These are phyloP conservation scores for Polia nebulosa DNA, from an alignment of 2,888 invertebrate genomes.

Conservation along the genomic window DNA sequence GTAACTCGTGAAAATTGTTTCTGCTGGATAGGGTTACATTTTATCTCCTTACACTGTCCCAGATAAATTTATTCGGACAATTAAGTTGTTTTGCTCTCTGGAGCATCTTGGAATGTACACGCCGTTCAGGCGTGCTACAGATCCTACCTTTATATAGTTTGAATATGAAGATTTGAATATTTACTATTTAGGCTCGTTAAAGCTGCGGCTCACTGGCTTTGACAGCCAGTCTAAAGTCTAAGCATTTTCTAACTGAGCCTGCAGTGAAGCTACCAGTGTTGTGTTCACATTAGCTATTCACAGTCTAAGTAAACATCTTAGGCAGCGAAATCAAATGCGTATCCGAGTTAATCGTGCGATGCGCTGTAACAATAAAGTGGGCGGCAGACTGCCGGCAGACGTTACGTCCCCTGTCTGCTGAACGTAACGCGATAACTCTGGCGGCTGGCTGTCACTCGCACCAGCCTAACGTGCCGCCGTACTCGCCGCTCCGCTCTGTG, in stretches of 20 bases:
- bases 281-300: constrained; percentile 4
- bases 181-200: background rate
- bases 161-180: constrained; percentile 9
- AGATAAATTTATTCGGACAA: constrained; percentile 25
- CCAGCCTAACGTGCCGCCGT: background rate
- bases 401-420: background rate
- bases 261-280: background rate
- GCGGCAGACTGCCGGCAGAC: constrained; percentile 23
- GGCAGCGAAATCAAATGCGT: constrained; percentile 4
- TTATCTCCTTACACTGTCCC: constrained; percentile 26
- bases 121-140: background rate
- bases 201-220: constrained; percentile 1
- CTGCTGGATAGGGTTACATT: constrained; percentile 29
- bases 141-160: too few species aligned
- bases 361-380: constrained; percentile 7
- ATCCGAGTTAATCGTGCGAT: constrained; percentile 10
- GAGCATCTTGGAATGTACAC: background rate
- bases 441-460: constrained; percentile 1
- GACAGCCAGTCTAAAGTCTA: background rate
- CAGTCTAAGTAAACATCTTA: constrained; percentile 1
- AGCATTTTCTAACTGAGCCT: constrained; percentile 9
- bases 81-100: constrained; percentile 18
- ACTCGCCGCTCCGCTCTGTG: too few species aligned
- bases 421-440: constrained; percentile 17
- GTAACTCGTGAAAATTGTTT: constrained; percentile 45